Percentiles rank a stretch among this genome's conserved stretches.
phyloP scores from a whole-genome alignment of 1,140 invertebrate species.

The Melipona quadrifasciata region DNA sequence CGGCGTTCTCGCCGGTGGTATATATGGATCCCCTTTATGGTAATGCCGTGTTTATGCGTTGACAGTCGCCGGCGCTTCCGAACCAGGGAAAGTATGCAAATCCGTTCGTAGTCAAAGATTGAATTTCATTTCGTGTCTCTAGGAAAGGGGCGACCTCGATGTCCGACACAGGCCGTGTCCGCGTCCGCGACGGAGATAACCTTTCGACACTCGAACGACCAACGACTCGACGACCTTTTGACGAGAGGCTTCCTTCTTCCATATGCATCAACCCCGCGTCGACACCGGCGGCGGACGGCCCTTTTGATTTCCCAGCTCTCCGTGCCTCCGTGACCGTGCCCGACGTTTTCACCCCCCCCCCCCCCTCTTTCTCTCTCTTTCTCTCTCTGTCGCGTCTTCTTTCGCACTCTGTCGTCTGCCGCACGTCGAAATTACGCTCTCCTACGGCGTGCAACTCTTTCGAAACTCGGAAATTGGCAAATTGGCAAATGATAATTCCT shows the following conservation, averaged over 20 bases:
- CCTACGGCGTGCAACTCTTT: too few species aligned
- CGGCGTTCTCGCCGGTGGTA: constrained; percentile 48
- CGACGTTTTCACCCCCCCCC: not conserved
- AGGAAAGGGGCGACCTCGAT: constrained; percentile 37
- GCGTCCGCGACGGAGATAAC: constrained; percentile 68
- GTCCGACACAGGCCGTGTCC: constrained; percentile 58
- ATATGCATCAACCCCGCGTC: constrained; percentile 73
- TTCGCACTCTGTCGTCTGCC: not conserved
- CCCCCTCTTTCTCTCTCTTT: too few species aligned
- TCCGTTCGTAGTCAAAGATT: constrained; percentile 75
- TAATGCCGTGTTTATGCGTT: constrained; percentile 78
- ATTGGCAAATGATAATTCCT: too few species aligned
- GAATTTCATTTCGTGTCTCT: constrained; percentile 75
- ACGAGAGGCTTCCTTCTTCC: constrained; percentile 72
- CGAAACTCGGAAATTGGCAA: too few species aligned
- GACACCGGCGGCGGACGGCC: constrained; percentile 41
- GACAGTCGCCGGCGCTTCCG: constrained; percentile 77
- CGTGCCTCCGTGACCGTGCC: not conserved
- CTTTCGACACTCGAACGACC: constrained; percentile 66
- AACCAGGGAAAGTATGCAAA: constrained; percentile 77
- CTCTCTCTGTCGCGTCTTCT: not conserved
- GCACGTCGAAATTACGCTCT: not conserved
- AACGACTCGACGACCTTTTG: constrained; percentile 64
- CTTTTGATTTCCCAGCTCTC: constrained; percentile 72
- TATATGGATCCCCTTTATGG: constrained; percentile 75